These are phyloP conservation scores for Meriones unguiculatus DNA, from an alignment of 2,113 vertebrate species.

Conservation along the genomic window DNA sequence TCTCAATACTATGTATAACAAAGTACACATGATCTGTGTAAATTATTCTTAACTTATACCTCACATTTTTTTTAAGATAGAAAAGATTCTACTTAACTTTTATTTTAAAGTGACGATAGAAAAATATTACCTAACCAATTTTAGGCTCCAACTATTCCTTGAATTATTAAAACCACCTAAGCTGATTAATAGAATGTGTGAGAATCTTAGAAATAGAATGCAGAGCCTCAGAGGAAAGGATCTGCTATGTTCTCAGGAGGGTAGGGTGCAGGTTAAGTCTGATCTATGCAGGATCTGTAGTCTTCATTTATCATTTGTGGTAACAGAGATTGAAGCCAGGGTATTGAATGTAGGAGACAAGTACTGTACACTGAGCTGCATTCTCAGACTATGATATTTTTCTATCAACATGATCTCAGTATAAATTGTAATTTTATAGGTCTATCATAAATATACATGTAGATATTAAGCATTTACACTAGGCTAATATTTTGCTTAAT, in stretches of 20 bases:
- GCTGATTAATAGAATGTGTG: background rate
- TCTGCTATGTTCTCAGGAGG: background rate
- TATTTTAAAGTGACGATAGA: background rate
- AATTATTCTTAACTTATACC: background rate
- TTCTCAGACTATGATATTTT: background rate
- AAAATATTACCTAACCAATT: background rate
- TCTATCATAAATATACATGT: background rate
- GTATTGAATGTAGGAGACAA: background rate
- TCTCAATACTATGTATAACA: background rate
- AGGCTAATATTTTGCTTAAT: constrained; percentile 28
- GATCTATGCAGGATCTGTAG: background rate
- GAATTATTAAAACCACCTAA: background rate
- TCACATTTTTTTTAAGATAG: background rate
- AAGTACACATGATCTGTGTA: background rate
- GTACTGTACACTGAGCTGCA: rapidly evolving
- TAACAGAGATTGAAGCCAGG: background rate
- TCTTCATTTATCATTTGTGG: background rate
- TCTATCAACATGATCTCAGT: background rate
- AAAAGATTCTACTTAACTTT: background rate
- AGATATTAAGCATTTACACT: background rate
- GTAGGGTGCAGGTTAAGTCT: background rate
- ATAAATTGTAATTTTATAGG: background rate
- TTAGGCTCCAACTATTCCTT: background rate
- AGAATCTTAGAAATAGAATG: background rate
- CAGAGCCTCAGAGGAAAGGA: background rate